Evolutionary conservation across 2,797 vertebrate genomes (phyloP).

Genomic region (Melopsittacus undulatus): DNA sequence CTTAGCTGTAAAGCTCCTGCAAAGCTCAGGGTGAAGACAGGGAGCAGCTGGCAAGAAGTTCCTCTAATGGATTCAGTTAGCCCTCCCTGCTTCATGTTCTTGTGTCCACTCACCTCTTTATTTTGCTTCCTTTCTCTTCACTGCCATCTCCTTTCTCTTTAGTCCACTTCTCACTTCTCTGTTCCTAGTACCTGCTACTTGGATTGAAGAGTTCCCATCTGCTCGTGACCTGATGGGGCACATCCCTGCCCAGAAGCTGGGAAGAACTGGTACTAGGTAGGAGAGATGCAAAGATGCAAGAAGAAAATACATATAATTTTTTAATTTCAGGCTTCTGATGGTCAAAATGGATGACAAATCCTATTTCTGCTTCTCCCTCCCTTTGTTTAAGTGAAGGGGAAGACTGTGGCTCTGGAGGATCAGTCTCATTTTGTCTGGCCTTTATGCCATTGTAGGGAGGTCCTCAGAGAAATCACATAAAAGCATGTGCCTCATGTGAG

Average conservation of each 20-base stretch:
- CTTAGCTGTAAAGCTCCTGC: conserved; percentile 31
- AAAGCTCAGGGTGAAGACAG: conserved; percentile 34
- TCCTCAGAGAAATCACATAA: not conserved
- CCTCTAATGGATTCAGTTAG: not conserved
- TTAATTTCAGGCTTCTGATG: not conserved
- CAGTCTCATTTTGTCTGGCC: not conserved
- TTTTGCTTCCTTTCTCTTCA: not conserved
- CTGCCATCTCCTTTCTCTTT: not conserved
- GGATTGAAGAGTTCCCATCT: not conserved
- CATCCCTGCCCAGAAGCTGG: accelerated
- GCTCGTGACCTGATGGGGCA: not conserved
- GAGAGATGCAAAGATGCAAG: not conserved
- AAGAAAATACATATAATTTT: not conserved
- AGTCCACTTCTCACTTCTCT: not conserved
- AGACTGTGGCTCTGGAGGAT: not conserved
- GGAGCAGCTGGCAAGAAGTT: not conserved
- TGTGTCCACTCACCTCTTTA: conserved; percentile 19
- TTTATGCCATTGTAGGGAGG: not conserved
- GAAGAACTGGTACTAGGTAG: not conserved
- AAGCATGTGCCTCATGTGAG: accelerated
- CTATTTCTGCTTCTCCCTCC: not conserved
- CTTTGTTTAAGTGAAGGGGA: not conserved
- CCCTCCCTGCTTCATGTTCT: not conserved
- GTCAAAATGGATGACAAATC: not conserved
- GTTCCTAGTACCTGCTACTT: not conserved